Conservation (phyloP, 2,888 invertebrate species). For the Physocephala rufipes region DNA sequence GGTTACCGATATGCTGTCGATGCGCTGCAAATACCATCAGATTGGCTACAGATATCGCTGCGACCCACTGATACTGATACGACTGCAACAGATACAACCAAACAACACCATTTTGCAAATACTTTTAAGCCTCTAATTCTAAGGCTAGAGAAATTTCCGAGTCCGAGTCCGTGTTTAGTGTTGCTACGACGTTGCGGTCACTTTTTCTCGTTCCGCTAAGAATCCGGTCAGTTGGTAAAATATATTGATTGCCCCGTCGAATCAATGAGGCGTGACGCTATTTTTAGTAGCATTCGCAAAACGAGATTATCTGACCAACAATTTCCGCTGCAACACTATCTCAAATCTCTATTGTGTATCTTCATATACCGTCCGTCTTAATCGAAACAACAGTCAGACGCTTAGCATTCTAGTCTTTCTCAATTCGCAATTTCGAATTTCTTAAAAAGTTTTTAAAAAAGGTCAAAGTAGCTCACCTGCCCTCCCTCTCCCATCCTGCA, state of each 20-base stretch:
- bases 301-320: neutral
- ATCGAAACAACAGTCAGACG: too few species aligned
- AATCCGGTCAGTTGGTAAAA: neutral
- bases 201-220: neutral
- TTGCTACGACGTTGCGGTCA: neutral
- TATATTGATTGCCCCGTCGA: neutral
- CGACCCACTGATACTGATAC: too few species aligned
- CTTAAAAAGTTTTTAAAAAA: neutral
- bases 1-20: too few species aligned
- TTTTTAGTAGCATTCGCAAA: neutral
- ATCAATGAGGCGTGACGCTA: slow-evolving; percentile 11
- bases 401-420: neutral
- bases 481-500: too few species aligned
- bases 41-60: too few species aligned
- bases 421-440: slow-evolving; percentile 13
- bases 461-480: slow-evolving; percentile 24
- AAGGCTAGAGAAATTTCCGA: neutral
- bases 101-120: neutral
- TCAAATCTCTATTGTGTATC: neutral
- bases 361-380: neutral
- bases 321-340: neutral
- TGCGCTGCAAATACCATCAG: too few species aligned
- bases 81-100: too few species aligned
- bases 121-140: neutral
- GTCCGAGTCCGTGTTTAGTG: neutral